Percentiles rank a stretch among this genome's conserved stretches.
These are phyloP conservation scores for Dermatemys mawii DNA, from an alignment of 2,113 vertebrate species.

Conservation along the genomic window DNA sequence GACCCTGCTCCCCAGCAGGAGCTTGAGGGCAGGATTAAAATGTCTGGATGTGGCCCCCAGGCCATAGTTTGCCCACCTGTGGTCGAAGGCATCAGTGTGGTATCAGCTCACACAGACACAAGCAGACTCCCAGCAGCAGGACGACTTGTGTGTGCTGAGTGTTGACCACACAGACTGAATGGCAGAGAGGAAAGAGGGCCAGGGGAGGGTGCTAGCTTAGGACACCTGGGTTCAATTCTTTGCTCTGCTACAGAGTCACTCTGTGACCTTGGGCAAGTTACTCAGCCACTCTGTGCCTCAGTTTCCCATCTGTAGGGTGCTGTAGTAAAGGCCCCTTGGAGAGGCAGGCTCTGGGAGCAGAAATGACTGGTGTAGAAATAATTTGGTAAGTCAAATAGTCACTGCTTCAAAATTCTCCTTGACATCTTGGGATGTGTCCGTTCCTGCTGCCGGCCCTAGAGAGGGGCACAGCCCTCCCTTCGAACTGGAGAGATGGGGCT, in stretches of 20 bases:
- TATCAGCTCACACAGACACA: not conserved
- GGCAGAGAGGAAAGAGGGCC: not conserved
- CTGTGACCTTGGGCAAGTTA: not conserved
- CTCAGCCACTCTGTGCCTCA: not conserved
- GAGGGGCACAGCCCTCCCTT: too few species aligned
- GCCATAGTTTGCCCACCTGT: too few species aligned
- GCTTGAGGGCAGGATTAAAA: too few species aligned
- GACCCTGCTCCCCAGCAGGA: too few species aligned
- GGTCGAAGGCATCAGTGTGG: not conserved
- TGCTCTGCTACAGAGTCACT: not conserved
- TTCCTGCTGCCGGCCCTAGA: not conserved
- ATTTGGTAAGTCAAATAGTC: not conserved
- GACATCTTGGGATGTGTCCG: fast-evolving
- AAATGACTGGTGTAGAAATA: not conserved
- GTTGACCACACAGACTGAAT: not conserved
- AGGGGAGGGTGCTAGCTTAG: not conserved
- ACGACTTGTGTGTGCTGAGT: not conserved
- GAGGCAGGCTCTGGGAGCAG: not conserved
- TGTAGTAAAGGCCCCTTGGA: too few species aligned
- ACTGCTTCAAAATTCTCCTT: not conserved
- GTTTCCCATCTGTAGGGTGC: not conserved
- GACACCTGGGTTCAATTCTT: not conserved
- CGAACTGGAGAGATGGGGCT: not conserved
- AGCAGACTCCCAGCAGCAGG: too few species aligned
- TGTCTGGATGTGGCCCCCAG: too few species aligned